phyloP scores from a whole-genome alignment of 2,113 vertebrate genomes.

The Excalfactoria chinensis region DNA sequence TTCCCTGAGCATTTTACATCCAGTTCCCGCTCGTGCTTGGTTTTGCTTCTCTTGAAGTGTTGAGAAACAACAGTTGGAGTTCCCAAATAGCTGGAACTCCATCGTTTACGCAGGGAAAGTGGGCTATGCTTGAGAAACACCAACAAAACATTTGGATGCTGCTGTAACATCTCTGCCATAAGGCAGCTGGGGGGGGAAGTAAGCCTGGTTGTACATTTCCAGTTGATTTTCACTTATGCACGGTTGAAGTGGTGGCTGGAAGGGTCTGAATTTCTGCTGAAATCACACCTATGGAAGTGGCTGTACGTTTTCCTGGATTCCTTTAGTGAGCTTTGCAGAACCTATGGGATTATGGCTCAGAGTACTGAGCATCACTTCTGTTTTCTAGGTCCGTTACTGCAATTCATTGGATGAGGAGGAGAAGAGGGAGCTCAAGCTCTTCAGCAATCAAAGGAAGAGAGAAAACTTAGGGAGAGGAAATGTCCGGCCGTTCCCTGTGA shows the following conservation, averaged over 20 bases:
- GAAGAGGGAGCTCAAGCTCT: slow-evolving; percentile 96
- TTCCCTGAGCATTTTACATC: neutral
- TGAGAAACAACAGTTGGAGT: neutral
- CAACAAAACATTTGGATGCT: neutral
- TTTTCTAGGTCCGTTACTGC: slow-evolving; percentile 91
- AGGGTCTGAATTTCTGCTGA: neutral
- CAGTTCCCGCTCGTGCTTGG: neutral
- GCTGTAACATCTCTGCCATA: neutral
- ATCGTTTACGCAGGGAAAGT: neutral
- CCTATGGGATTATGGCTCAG: fast-evolving
- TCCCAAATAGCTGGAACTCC: neutral
- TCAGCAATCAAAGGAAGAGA: slow-evolving; percentile 95
- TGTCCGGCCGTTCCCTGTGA: slow-evolving; percentile 93
- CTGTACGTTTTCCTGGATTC: neutral
- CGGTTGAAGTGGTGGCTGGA: neutral
- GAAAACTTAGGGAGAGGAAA: slow-evolving; percentile 96
- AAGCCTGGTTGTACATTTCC: neutral
- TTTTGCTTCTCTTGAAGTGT: neutral
- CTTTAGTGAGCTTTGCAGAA: neutral
- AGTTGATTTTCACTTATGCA: neutral
- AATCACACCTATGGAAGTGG: neutral
- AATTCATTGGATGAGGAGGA: slow-evolving; percentile 96
- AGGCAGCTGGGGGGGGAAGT: neutral
- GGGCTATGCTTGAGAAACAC: neutral
- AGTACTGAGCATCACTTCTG: neutral